phyloP scores from a whole-genome alignment of 2,797 vertebrate species.

The Orestias chungarensis region DNA sequence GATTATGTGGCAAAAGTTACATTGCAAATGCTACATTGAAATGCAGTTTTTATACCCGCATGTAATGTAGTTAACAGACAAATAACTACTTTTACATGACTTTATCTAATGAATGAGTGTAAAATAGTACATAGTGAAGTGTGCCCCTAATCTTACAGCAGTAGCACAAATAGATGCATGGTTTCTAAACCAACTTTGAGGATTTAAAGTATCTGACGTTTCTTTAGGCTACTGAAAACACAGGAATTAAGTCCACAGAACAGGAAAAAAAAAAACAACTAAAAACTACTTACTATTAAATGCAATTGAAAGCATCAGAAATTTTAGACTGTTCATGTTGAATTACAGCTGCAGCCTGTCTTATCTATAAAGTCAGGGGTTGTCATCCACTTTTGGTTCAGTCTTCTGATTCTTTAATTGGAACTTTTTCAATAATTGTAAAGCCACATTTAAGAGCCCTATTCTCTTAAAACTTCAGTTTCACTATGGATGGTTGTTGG shows the following conservation, averaged over 20 bases:
- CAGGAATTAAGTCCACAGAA: not conserved
- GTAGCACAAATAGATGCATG: too few relatives aligned
- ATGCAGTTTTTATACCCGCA: not conserved
- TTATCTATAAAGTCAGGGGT: not conserved
- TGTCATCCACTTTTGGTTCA: not conserved
- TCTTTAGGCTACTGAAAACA: too few relatives aligned
- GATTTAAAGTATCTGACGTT: too few relatives aligned
- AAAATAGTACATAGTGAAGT: too few relatives aligned
- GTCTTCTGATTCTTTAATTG: not conserved
- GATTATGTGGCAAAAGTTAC: not conserved
- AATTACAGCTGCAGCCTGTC: too few relatives aligned
- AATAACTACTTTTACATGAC: not conserved
- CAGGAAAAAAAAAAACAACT: not conserved
- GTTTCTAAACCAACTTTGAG: too few relatives aligned
- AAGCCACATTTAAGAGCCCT: not conserved
- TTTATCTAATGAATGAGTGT: too few relatives aligned
- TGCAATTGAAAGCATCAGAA: not conserved
- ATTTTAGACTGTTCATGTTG: not conserved
- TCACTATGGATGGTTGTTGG: not conserved
- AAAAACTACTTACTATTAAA: not conserved
- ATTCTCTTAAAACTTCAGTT: not conserved
- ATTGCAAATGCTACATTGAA: not conserved
- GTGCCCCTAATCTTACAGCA: too few relatives aligned
- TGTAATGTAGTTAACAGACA: not conserved
- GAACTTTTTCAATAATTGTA: not conserved